Evolutionary conservation across 2,113 vertebrate species (phyloP).

Genomic region (Candoia aspera): DNA sequence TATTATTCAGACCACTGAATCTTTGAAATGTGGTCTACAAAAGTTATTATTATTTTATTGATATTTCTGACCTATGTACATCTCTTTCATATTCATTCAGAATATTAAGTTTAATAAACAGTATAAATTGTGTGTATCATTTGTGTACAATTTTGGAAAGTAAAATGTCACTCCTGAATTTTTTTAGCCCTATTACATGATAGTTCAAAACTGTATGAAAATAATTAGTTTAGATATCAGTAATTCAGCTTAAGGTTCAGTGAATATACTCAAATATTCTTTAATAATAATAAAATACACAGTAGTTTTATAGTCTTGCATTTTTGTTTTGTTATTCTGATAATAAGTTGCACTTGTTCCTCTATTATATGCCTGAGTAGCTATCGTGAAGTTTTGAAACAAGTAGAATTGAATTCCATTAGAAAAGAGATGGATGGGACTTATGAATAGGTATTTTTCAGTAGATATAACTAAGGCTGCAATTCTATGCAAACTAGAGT

Average conservation of each 20-base stretch:
- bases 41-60: background rate
- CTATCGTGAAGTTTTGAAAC: background rate
- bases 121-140: background rate
- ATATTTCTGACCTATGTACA: background rate
- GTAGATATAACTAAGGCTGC: background rate
- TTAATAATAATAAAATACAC: background rate
- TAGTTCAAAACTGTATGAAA: background rate
- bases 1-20: background rate
- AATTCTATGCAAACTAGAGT: background rate
- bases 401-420: background rate
- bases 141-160: background rate
- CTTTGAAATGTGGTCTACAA: background rate
- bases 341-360: background rate
- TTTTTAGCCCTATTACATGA: slow-evolving; percentile 9
- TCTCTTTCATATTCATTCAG: background rate
- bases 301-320: background rate
- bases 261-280: background rate
- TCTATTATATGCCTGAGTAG: background rate
- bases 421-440: background rate
- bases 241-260: background rate
- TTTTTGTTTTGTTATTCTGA: background rate
- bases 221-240: background rate
- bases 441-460: background rate
- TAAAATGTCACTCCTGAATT: slow-evolving; percentile 15
- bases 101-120: background rate